phyloP scores from a whole-genome alignment of 1,140 invertebrate genomes.

The Ctenoplectra terminalis region DNA sequence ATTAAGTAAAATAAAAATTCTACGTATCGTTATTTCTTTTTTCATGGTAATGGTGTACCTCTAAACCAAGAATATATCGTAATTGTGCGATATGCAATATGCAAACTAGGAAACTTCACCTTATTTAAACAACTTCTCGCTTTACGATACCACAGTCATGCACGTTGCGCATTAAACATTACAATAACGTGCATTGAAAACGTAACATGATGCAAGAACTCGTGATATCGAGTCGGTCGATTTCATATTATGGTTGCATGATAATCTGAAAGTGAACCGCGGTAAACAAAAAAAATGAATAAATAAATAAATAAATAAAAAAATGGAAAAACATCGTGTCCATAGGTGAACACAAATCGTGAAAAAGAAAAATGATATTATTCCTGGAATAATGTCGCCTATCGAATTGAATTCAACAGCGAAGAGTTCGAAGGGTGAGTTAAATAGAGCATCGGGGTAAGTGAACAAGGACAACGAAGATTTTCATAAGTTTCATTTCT shows the following conservation, averaged over 20 bases:
- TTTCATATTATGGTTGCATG: background rate
- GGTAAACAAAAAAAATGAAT: no score
- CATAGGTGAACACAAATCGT: conserved; percentile 17
- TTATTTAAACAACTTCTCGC: background rate
- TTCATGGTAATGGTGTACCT: no score
- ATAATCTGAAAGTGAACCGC: background rate
- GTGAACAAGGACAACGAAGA: background rate
- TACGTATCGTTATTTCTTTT: no score
- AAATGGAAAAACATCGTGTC: no score
- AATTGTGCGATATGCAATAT: no score
- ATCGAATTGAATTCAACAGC: conserved; percentile 24
- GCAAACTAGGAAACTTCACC: background rate
- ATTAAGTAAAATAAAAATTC: no score
- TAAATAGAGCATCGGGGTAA: background rate
- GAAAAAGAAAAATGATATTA: no score
- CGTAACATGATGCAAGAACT: background rate
- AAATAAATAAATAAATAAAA: no score
- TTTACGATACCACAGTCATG: background rate
- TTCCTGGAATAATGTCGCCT: conserved; percentile 8
- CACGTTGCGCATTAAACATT: background rate
- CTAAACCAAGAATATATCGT: no score
- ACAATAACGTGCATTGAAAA: background rate
- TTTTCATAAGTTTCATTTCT: conserved; percentile 36
- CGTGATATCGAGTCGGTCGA: background rate
- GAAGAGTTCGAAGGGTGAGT: no score